phyloP scores from a whole-genome alignment of 2,113 vertebrate species.

The Boleophthalmus pectinirostris region DNA sequence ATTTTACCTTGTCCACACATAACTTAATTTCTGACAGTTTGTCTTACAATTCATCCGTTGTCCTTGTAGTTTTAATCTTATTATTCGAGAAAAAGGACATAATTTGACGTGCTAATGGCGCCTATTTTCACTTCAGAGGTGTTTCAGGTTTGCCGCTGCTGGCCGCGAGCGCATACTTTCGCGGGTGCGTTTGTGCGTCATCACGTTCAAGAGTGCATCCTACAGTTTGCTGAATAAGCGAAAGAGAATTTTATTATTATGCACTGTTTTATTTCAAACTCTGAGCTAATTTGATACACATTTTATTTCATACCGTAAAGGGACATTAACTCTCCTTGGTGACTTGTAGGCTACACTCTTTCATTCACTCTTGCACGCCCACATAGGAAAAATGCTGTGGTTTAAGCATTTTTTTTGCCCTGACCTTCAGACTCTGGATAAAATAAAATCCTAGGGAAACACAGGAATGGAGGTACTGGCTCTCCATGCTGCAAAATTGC shows the following conservation, averaged over 20 bases:
- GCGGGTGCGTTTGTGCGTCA: neutral
- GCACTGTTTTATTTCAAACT: neutral
- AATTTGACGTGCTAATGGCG: neutral
- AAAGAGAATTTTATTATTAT: constrained; percentile 7
- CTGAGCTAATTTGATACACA: neutral
- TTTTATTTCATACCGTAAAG: neutral
- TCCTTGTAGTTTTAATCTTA: neutral
- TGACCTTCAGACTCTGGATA: constrained; percentile 39
- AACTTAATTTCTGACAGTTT: neutral
- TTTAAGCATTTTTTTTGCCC: constrained; percentile 52
- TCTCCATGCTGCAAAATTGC: neutral
- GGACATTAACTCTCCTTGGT: neutral
- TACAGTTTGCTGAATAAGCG: constrained; percentile 62
- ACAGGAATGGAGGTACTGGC: constrained; percentile 6
- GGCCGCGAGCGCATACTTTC: neutral
- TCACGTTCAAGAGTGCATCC: constrained; percentile 34
- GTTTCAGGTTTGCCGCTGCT: constrained; percentile 9
- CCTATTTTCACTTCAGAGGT: neutral
- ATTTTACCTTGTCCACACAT: neutral
- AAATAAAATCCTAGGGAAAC: constrained; percentile 41
- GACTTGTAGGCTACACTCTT: constrained; percentile 25
- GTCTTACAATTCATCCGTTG: neutral
- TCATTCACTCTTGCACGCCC: constrained; percentile 53
- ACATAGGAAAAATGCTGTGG: constrained; percentile 70
- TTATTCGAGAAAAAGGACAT: neutral